These are phyloP conservation scores for Apamea crenata DNA, from an alignment of 2,888 invertebrate species.

Conservation along the genomic window DNA sequence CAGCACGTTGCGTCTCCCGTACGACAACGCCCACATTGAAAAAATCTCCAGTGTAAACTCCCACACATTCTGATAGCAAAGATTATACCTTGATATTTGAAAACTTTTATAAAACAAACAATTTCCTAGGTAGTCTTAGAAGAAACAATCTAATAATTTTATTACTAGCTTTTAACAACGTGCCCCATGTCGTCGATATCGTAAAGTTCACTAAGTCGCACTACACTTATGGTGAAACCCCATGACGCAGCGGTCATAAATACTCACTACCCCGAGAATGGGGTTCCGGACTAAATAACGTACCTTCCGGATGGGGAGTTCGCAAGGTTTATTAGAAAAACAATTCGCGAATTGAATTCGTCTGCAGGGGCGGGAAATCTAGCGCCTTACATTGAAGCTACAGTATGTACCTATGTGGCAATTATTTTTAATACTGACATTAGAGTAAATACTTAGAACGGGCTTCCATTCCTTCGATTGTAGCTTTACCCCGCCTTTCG, in stretches of 20 bases:
- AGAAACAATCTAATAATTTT: conserved; percentile 48
- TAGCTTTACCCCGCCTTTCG: conserved; percentile 6
- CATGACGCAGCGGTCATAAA: conserved; percentile 81
- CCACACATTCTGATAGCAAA: background rate
- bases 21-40: background rate
- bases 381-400: conserved; percentile 21
- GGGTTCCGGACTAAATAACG: conserved; percentile 61
- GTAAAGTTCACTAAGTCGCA: conserved; percentile 70
- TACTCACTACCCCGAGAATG: conserved; percentile 57
- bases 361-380: conserved; percentile 33
- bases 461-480: conserved; percentile 26
- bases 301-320: conserved; percentile 61
- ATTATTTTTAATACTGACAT: conserved; percentile 49
- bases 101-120: background rate
- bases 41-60: background rate
- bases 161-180: conserved; percentile 56
- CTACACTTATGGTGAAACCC: conserved; percentile 74
- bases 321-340: conserved; percentile 69
- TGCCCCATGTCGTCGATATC: conserved; percentile 62
- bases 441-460: conserved; percentile 31
- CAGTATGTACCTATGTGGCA: conserved; percentile 34
- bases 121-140: conserved; percentile 3
- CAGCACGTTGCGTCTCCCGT: background rate
- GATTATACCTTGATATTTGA: background rate
- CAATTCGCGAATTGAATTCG: conserved; percentile 67